These are phyloP conservation scores for Dynastes grantii DNA, from an alignment of 2,888 invertebrate genomes.

Conservation along the genomic window DNA sequence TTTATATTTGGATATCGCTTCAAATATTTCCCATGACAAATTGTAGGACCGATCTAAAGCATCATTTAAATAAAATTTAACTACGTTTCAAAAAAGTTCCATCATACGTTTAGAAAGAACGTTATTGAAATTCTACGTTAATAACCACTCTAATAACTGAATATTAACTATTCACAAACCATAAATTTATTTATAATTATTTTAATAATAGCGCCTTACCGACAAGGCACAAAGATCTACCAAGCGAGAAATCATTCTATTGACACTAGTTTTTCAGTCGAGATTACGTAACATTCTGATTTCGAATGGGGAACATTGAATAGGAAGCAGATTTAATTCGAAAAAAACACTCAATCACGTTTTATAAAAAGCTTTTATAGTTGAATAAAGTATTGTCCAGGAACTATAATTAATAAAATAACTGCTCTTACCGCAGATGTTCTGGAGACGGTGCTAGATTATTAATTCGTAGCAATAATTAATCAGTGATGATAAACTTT, in stretches of 20 bases:
- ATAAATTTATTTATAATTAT: conserved; percentile 32
- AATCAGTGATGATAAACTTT: no score
- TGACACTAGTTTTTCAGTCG: not conserved
- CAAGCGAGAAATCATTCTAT: conserved; percentile 15
- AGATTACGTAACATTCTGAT: conserved; percentile 19
- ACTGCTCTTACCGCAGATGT: conserved; percentile 7
- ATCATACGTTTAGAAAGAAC: not conserved
- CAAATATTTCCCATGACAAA: conserved; percentile 10
- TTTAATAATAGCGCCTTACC: conserved; percentile 17
- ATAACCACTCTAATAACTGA: not conserved
- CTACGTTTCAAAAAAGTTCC: conserved; percentile 11
- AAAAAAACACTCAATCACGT: conserved; percentile 15
- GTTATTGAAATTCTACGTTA: conserved; percentile 6
- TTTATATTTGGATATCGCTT: no score
- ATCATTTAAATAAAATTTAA: conserved; percentile 2
- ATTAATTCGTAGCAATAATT: no score
- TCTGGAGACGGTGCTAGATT: not conserved
- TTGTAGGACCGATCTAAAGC: not conserved
- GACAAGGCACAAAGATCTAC: not conserved
- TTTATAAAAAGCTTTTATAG: conserved; percentile 4
- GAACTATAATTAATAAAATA: conserved; percentile 25
- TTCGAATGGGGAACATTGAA: conserved; percentile 14
- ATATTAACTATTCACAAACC: conserved; percentile 31
- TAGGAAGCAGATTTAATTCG: conserved; percentile 19
- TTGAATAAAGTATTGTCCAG: not conserved